Base-by-base conservation (phyloP, 1,140 invertebrate genomes). In the Temnothorax curvispinosus region DNA sequence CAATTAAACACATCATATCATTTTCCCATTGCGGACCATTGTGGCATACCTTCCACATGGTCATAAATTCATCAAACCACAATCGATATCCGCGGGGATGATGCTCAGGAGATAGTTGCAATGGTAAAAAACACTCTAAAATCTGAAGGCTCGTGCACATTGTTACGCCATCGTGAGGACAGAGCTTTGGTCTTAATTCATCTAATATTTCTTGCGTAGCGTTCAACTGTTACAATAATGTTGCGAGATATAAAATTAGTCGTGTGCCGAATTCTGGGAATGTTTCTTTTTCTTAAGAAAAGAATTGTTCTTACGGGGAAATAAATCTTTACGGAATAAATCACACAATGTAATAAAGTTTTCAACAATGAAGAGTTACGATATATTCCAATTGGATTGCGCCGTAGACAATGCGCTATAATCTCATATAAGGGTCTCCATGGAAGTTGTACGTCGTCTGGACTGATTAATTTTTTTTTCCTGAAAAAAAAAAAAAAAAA, bases 151-250 rank as follows among this genome's bases (percentile, higher is more conserved):
- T 96, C 87, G 96, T 93, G 52, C 95, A 88, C 94, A 97, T 96
- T 89, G 96, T 95, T 80, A 93, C 78, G 87, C 85, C 87, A 91
- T 97, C 97, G 94, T 98, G 95, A 80, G 98, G 97, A 95, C 97
- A 97, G 90, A 98, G 92, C 80, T 96, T 95, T 18, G 98, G 98
- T 75, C 97, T 96, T 91, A 98, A 96, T 94, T 98, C 97, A 88
- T 98, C 98, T 77, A 99, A 94, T 91, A 99, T 99, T 95, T 99
- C 98, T 94, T 97, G 96, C 0, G 98, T 99, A 1, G 98, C 97
- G 77, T 65, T 94, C 58, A 95, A 69, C 95, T 95, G 87, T 82
- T 72, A 50, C 85, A 87, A 89, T 74, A 85, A 82, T 78, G 89
- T 89, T 18, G 15, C 76, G 60, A 88, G 80, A 60, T 87, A 60